Percentiles rank a stretch among this genome's conserved stretches.
phyloP scores from a whole-genome alignment of 2,113 vertebrate species.

The Gopherus evgoodei region DNA sequence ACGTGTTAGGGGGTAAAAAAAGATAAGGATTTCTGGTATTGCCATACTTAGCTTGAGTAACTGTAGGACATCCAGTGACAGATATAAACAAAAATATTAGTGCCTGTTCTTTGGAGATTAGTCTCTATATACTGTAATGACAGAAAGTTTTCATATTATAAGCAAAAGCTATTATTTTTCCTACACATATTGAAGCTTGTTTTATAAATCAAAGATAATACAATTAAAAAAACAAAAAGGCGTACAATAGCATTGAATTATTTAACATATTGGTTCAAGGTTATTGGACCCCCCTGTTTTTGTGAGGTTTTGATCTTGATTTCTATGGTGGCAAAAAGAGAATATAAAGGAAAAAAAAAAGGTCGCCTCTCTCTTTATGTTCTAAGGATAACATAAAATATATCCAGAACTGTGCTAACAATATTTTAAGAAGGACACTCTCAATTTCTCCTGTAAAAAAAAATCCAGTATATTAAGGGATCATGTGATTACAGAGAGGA shows the following conservation, averaged over 20 bases:
- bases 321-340: not conserved
- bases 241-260: not conserved
- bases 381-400: not conserved
- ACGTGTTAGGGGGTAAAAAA: not conserved
- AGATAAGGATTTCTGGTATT: accelerated
- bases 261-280: accelerated
- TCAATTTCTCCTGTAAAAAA: not conserved
- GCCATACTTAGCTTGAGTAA: not conserved
- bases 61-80: not conserved
- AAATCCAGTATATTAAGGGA: not conserved
- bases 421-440: not conserved
- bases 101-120: not conserved
- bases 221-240: no score
- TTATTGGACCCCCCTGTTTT: not conserved
- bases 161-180: not conserved
- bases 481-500: no score
- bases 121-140: accelerated
- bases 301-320: not conserved
- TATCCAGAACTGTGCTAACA: not conserved
- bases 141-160: not conserved
- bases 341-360: no score
- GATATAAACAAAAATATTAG: not conserved
- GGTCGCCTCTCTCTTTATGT: no score
- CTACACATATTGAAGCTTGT: no score
- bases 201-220: no score